A percentile compares a stretch with the other conserved stretches of the same genome.
These are phyloP conservation scores for Hoplodrina blanda DNA, from an alignment of 2,888 invertebrate species.

Conservation along the genomic window DNA sequence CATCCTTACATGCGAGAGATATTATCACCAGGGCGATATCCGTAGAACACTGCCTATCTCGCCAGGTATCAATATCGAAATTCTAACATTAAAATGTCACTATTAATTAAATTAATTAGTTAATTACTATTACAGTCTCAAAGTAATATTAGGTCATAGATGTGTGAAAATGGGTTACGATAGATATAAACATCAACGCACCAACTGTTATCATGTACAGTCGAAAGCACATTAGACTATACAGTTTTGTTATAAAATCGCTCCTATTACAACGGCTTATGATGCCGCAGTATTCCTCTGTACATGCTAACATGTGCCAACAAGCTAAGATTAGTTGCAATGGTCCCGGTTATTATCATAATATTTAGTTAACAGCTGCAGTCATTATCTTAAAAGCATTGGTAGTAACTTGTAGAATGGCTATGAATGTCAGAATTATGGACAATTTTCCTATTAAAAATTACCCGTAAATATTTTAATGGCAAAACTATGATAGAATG, in stretches of 20 bases:
- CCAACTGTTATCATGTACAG: conserved; percentile 23
- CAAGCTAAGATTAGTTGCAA: conserved; percentile 30
- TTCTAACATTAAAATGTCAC: conserved; percentile 2
- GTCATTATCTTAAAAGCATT: conserved; percentile 17
- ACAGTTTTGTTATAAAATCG: no score
- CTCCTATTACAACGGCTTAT: no score
- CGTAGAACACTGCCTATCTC: no score
- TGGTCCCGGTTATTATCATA: conserved; percentile 31
- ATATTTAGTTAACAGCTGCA: conserved; percentile 25
- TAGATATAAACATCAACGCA: conserved; percentile 22
- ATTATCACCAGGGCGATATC: no score
- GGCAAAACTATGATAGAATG: no score
- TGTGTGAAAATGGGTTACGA: conserved; percentile 26
- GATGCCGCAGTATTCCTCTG: background rate
- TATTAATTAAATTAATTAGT: no score
- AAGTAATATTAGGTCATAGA: conserved; percentile 24
- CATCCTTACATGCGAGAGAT: no score
- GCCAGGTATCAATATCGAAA: background rate
- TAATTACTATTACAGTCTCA: background rate
- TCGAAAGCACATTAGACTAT: no score
- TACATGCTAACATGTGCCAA: conserved; percentile 27
- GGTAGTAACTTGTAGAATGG: background rate
- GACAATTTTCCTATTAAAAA: background rate
- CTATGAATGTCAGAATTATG: background rate
- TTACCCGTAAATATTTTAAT: no score